These are phyloP conservation scores for Philereme transversata DNA, from an alignment of 2,888 invertebrate genomes.

Conservation along the genomic window DNA sequence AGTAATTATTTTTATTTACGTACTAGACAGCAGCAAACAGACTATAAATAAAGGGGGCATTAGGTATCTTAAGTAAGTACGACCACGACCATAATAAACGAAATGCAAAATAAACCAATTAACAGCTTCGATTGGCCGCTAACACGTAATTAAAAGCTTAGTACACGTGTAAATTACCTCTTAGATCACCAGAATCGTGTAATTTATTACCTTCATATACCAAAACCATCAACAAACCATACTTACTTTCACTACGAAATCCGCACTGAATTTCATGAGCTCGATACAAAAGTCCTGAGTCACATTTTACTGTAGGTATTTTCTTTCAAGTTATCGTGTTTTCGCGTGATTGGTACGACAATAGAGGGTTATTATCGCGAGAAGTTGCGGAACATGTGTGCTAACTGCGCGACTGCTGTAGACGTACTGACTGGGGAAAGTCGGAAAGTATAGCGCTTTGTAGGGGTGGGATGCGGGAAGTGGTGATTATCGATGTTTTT, in stretches of 20 bases:
- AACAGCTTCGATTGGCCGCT: conserved; percentile 7
- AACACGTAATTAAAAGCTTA: conserved; percentile 24
- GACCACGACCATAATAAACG: too few relatives aligned
- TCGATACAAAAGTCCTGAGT: conserved; percentile 17
- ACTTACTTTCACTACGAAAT: conserved; percentile 39
- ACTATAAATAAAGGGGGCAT: too few relatives aligned
- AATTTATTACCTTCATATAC: conserved; percentile 3
- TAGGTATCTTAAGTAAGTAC: too few relatives aligned
- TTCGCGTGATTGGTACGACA: conserved; percentile 38
- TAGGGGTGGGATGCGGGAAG: conserved; percentile 50
- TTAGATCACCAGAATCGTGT: conserved; percentile 23
- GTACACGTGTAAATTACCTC: conserved; percentile 25
- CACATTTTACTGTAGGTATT: conserved; percentile 39
- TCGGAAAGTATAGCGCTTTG: conserved; percentile 62
- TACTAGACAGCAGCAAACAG: too few relatives aligned
- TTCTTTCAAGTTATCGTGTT: conserved; percentile 37
- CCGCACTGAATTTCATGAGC: conserved; percentile 30
- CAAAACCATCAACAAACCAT: conserved; percentile 24
- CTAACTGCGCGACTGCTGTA: conserved; percentile 46
- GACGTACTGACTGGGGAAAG: conserved; percentile 69
- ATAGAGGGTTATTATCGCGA: conserved; percentile 27
- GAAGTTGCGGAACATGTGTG: conserved; percentile 32
- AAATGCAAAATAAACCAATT: conserved; percentile 27
- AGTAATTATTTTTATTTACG: too few relatives aligned
- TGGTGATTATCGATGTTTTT: conserved; percentile 44